Evolutionary conservation across 2,888 invertebrate genomes (phyloP), one percentile per base, ranked within the genome.

Genomic region (Caenorhabditis doughertyi): DNA sequence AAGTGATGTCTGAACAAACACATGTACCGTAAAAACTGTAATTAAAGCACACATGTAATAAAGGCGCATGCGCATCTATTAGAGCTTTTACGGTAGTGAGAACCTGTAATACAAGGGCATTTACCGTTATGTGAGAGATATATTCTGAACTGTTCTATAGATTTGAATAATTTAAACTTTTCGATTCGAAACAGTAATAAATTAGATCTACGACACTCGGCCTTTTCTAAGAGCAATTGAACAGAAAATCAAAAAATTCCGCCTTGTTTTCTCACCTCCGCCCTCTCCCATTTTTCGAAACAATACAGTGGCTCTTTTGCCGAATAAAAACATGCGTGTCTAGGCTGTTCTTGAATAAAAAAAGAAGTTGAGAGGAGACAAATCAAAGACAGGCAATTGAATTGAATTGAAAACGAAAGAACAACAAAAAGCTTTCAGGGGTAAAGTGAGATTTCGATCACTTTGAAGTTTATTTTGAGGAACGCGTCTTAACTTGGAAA

Each of bases 271-370:
- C 47, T 49, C 32, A 42, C 42, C 42, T 25, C 9, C 58, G 16
- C 25, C 29, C 16, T 23, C 23, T 60, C n/a, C 29, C 16, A 32
- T 7, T 39, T 18, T 11, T 16, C 51, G 25, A 51, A 64, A 64
- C 64, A 64, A 64, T 64, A 64, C 64, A 64, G 64, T 64, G 32
- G 29, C 64, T 64, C 29, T 62, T 11, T 29, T 64, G 25, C 47
- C 64, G 32, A 29, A 47, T n/a, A 47, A 64, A 64, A 64, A 64
- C 44, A 62, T 25, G 62, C 64, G 51, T 65, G 60, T 60, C 60
- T 60, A 60, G 60, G 42, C 49, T 51, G 44, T 16, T 39, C 9
- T 23, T 23, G 16, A 65, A 65, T 27, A 49, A 49, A 32, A 32
- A 51, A 39, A 39, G 16, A n/a, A n/a, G n/a, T n/a, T n/a, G 39